Evolutionary conservation across 2,888 invertebrate species (phyloP).

Genomic region (Trachelus tabidus): DNA sequence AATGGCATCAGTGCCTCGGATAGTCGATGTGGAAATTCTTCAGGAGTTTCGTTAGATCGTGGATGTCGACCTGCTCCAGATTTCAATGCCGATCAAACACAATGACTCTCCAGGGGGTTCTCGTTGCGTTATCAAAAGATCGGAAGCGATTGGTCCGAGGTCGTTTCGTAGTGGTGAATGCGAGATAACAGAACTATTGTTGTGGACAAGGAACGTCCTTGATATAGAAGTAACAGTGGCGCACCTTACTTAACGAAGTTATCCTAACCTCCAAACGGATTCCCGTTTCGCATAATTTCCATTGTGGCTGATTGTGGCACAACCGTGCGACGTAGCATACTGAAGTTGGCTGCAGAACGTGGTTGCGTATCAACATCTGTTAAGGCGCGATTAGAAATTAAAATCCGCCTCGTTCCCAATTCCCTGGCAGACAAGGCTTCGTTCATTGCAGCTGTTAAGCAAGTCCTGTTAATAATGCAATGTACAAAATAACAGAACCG

Average conservation of each 20-base stretch:
- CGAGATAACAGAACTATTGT: neutral
- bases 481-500: neutral
- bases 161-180: neutral
- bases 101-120: neutral
- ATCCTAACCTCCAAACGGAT: neutral
- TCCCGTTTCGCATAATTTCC: conserved; percentile 3
- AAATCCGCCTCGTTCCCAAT: conserved; percentile 2
- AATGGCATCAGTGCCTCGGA: neutral
- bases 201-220: neutral
- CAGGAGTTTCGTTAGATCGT: neutral
- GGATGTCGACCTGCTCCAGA: neutral
- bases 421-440: neutral
- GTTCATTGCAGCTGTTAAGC: neutral
- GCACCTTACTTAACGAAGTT: neutral
- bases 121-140: neutral
- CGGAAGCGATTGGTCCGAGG: neutral
- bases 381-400: conserved; percentile 15
- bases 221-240: neutral
- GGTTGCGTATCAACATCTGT: conserved; percentile 30
- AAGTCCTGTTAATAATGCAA: neutral
- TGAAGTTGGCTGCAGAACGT: neutral
- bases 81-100: neutral
- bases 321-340: neutral
- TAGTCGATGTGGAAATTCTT: neutral
- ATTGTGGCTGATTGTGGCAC: conserved; percentile 4